Evolutionary conservation across 2,113 vertebrate genomes (phyloP), one percentile per base, ranked within the genome.

Genomic region (Zosterops hypoxanthus): DNA sequence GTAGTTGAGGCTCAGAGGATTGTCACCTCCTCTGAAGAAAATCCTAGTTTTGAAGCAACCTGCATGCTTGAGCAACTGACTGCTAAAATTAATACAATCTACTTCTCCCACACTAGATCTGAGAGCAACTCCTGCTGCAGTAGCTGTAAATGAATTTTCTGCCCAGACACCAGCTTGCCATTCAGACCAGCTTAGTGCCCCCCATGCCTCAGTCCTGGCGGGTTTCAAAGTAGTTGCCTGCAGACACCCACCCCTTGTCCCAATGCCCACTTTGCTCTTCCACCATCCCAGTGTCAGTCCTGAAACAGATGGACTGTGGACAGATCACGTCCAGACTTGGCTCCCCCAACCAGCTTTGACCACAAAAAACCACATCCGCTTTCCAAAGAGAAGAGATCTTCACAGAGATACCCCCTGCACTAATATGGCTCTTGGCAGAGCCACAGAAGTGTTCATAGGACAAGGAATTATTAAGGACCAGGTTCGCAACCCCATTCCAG

Each of bases 271-370:
- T 19, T 26, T 70, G 29, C 25, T 47, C 34, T 59, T 9, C 26
- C 11, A 8, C 5, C 3, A n/a, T 26, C 6, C 15, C 1, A 1
- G 10, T 57, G 29, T 66, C 42, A 50, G 13, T 34, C 57, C 11
- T 2, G 1, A 77, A 60, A 55, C 11, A 1, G 6, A n/a, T 34
- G 26, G 20, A 14, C 34, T 31, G 8, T 44, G 25, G 36, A 28
- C 24, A 72, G 15, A n/a, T 0, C 0, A 0, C 13, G 9, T 13
- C 24, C 0, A 0, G 14, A 11, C 23, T 81, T 72, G 49, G 12
- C 5, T 55, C 9, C 60, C 31, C 8, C 63, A 19, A 5, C 23
- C 13, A 66, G 17, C 46, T 88, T 53, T 76, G 50, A 23, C 21
- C 16, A 71, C 39, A 75, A 46, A 64, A 75, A 29, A 26, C 1